These are phyloP conservation scores for Tethya wilhelma DNA, from an alignment of 37 sponge, comb jelly and placozoan genomes.

Conservation along the genomic window DNA sequence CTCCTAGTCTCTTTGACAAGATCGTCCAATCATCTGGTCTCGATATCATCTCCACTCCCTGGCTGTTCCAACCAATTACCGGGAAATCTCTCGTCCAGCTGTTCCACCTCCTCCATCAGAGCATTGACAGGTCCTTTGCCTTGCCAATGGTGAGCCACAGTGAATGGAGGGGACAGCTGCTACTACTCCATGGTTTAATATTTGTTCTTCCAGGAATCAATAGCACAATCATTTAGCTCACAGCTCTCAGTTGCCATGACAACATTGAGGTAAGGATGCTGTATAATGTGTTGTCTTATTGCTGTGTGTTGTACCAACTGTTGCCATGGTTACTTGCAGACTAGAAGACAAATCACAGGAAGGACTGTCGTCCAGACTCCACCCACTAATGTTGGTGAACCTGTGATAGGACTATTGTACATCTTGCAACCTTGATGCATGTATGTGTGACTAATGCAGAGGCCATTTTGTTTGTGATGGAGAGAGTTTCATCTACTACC, in stretches of 20 bases:
- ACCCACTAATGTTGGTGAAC: slow-evolving; percentile 6
- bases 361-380: background rate
- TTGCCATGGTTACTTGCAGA: background rate
- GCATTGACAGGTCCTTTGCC: slow-evolving; percentile 42
- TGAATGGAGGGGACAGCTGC: no score
- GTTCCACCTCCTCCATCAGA: slow-evolving; percentile 26
- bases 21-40: slow-evolving; percentile 29
- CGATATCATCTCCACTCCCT: slow-evolving; percentile 5
- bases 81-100: slow-evolving; percentile 66
- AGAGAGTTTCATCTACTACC: background rate
- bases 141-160: slow-evolving; percentile 31
- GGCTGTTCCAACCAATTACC: slow-evolving; percentile 38
- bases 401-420: no score
- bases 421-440: background rate
- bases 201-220: background rate
- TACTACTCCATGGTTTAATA: no score
- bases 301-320: background rate
- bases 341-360: background rate
- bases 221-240: background rate
- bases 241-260: background rate
- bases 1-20: slow-evolving; percentile 32
- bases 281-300: background rate
- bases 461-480: slow-evolving; percentile 14
- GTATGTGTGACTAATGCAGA: background rate
- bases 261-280: no score